Base-by-base conservation (phyloP, 2,888 invertebrate species). In the Penaeus monodon region DNA sequence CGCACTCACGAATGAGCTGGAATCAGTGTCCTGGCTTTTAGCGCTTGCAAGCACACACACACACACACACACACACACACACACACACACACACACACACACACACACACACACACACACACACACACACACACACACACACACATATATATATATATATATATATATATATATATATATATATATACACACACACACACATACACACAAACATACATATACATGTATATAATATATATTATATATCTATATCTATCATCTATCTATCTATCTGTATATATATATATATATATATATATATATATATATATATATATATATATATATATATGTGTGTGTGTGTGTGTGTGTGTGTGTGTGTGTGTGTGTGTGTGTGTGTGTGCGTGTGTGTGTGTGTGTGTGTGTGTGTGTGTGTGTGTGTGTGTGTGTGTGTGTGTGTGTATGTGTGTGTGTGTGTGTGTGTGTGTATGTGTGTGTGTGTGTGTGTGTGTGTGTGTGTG, bases 401-500 rank as follows among this genome's bases (percentile, higher is more conserved):
- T 66, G n/a, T 70, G n/a, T 17, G 33, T 74, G 74, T 70, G 27
- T 24, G 70, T n/a, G 4, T 29, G 70, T 29, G 70, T 2, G 73
- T 17, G 73, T n/a, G 38, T 33, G 29, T 73, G 38, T 33, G 38
- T 38, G 29, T n/a, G 20, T 73, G 20, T 38, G 33, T 73, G 0
- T 73, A n/a, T n/a, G 38, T 38, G 38, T 38, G 38, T 38, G 38
- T 38, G 38, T 38, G 38, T 38, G 38, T 38, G 38, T 38, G 38
- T 38, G 38, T 4, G 38, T 2, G 38, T 38, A 6, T 38, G 38
- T 38, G 38, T 4, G 38, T 38, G 38, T 38, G 38, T 4, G 38
- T 38, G 38, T 83, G 38, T 74, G 73, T 68, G 57, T 82, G 73
- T 73, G 57, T 70, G 73, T 73, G 57, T 68, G 83, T 27, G 44